Evolutionary conservation across 2,888 invertebrate genomes (phyloP), one percentile per base, ranked within the genome.

Genomic region (Agrotis clavis): DNA sequence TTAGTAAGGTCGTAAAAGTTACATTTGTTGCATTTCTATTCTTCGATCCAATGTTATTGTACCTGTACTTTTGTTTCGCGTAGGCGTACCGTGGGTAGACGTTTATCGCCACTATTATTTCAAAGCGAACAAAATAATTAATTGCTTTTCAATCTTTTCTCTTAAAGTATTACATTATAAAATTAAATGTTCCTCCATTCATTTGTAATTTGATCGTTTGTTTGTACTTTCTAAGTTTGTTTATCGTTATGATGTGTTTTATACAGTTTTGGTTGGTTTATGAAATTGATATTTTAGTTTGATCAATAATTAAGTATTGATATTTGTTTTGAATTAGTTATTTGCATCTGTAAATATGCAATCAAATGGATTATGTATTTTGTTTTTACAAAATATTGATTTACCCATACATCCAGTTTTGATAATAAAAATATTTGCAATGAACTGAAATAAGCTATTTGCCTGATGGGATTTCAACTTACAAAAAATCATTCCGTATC

Each of bases 21-120:
- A 75, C 61, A 73, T 80, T 78, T 69, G 76, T 77, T 77, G 45
- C 75, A 81, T 76, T 77, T 65, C 77, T 57, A 73, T 83, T 79
- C 75, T 81, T 74, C 54, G 60, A 72, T 77, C 80, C 66, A 7
- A 53, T 13, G 35, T 62, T 73, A 71, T 41, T 1, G 41, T 66
- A 64, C 59, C 81, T 70, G 67, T 73, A 76, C 71, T 53, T 78
- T 86, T 82, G 78, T 82, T 67, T 56, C 11, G 67, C n/a, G 92
- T 90, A 77, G 90, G 90, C 68, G 89, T 76, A 25, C n/a, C 84
- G 91, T 92, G 87, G 90, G 92, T 25, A 54, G 88, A 66, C 87
- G 80, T 89, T 90, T 89, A 89, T 88, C 84, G 73, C 65, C 70
- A 75, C 81, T 85, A 86, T 86, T 84, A 84, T 81, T 76, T 82